Percentiles rank a stretch among this genome's conserved stretches.
Conservation (phyloP, 1,140 invertebrate genomes). For the Aleiodes sp. region DNA sequence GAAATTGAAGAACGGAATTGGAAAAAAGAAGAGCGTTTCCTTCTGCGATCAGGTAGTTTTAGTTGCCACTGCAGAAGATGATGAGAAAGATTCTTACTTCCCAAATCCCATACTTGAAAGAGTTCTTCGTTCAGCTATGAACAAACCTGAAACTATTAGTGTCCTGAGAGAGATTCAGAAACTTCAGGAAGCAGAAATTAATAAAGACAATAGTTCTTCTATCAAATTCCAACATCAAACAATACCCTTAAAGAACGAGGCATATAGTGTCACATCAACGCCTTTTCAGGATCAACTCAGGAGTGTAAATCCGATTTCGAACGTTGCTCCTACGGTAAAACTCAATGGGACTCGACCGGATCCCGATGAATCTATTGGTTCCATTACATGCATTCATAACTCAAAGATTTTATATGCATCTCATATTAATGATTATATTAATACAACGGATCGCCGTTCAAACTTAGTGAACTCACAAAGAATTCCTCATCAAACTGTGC, state of each 20-base stretch:
- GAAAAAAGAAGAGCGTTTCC: constrained; percentile 91
- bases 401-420: constrained; percentile 35
- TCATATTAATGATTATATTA: constrained; percentile 45
- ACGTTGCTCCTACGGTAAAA: constrained; percentile 39
- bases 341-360: constrained; percentile 48
- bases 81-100: constrained; percentile 89
- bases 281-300: constrained; percentile 61
- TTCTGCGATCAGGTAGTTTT: constrained; percentile 93
- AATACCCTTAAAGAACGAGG: constrained; percentile 60
- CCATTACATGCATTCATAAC: constrained; percentile 45
- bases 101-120: constrained; percentile 90
- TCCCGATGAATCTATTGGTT: constrained; percentile 48
- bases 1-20: constrained; percentile 67
- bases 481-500: constrained; percentile 49
- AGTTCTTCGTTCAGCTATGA: constrained; percentile 82
- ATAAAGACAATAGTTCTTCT: constrained; percentile 49
- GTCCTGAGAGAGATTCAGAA: constrained; percentile 65
- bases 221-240: constrained; percentile 64
- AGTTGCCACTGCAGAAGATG: constrained; percentile 90
- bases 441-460: constrained; percentile 15
- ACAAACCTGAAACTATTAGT: constrained; percentile 74
- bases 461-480: constrained; percentile 35
- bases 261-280: constrained; percentile 58
- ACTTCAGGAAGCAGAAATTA: constrained; percentile 63
- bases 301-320: constrained; percentile 54